Base-by-base conservation (phyloP, 1,140 invertebrate genomes). In the Drosophila obscura region DNA sequence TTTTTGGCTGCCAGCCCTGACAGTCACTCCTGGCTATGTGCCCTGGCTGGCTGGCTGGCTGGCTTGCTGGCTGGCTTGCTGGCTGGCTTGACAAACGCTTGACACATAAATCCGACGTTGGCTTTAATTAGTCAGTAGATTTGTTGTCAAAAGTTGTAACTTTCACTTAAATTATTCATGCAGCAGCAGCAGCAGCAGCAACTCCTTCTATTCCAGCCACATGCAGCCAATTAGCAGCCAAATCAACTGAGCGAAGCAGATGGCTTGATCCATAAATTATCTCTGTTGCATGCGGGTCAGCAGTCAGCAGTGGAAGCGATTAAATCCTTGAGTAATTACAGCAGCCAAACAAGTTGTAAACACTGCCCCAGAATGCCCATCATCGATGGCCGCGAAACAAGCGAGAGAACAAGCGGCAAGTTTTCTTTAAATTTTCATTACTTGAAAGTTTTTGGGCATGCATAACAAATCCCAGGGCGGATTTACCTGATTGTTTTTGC, bases 51-150 rank as follows among this genome's bases (percentile, higher is more conserved):
- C 19, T 46, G 41, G 43, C 65, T 56, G 50, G 6, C 49, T 35
- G 49, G 58, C 74, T 57, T 8, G 26, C 11, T 48, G 24, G 44
- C 19, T 35, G 48, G 19, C 26, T 45, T 16, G 51, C 66, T 56
- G 50, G 13, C 24, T 26, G 53, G 65, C 74, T 62, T 81, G 71
- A 72, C 78, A 82, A 68, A 64, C 69, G 83, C 71, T 56, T 82
- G 79, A 82, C 83, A 79, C 39, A 75, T 65, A 79, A 88, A 88
- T 88, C 66, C 61, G 66, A 73, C 66, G 57, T 75, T 65, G 65
- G 77, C 81, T 87, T 85, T 87, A 85, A 85, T 87, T 85, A 85
- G 81, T 80, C 58, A 72, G 45, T 66, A 60, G 77, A 74, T 80
- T 68, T 75, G 66, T 45, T 66, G 52, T 57, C 80, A 73, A 31